These are phyloP conservation scores for Drosophila subpulchrella DNA, from an alignment of 1,140 invertebrate species.

Conservation along the genomic window DNA sequence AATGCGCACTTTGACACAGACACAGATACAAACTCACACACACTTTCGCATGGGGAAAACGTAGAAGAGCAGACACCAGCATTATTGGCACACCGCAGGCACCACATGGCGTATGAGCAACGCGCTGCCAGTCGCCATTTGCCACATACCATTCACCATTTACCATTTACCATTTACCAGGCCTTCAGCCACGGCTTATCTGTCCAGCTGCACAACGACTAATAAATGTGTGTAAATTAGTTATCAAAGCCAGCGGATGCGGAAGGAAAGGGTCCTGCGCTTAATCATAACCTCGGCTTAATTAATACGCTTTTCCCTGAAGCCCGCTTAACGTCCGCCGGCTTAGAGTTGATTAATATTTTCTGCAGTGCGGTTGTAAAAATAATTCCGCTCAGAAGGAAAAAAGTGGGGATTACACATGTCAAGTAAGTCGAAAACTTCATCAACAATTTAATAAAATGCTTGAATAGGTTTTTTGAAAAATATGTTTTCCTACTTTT, in stretches of 20 bases:
- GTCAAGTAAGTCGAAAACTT: not conserved
- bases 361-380: conserved; percentile 13
- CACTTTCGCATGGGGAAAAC: conserved; percentile 14
- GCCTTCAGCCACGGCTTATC: conserved; percentile 49
- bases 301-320: conserved; percentile 64
- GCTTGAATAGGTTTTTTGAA: too few species aligned
- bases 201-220: conserved; percentile 67
- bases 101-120: conserved; percentile 72
- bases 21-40: not conserved
- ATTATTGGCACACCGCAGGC: conserved; percentile 56
- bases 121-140: conserved; percentile 28
- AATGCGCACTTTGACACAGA: conserved; percentile 54
- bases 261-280: conserved; percentile 31
- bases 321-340: conserved; percentile 26
- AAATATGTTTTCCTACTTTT: too few species aligned
- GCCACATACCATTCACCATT: conserved; percentile 19
- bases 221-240: conserved; percentile 80
- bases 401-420: not conserved
- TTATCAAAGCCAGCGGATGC: conserved; percentile 54
- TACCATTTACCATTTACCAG: conserved; percentile 25
- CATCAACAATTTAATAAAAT: not conserved
- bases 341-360: conserved; percentile 57
- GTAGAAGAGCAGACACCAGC: conserved; percentile 36
- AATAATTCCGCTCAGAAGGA: not conserved
- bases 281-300: conserved; percentile 77